Conservation (phyloP, 2,888 invertebrate species). For the Peribatodes rhomboidaria region DNA sequence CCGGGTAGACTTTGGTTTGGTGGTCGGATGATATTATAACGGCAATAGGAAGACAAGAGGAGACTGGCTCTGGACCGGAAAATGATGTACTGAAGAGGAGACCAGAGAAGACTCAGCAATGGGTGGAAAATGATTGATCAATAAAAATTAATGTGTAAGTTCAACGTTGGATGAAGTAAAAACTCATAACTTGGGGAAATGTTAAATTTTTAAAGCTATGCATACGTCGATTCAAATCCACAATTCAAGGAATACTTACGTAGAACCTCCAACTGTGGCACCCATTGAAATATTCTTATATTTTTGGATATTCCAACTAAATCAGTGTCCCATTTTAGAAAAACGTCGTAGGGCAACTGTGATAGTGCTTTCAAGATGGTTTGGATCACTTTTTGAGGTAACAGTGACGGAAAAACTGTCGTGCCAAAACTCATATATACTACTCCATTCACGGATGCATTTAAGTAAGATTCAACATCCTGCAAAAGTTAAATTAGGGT, state of each 20-base stretch:
- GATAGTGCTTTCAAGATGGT: slow-evolving; percentile 63
- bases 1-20: too few relatives aligned
- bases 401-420: slow-evolving; percentile 53
- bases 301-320: slow-evolving; percentile 57
- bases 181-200: too few relatives aligned
- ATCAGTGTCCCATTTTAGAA: slow-evolving; percentile 70
- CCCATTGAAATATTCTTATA: slow-evolving; percentile 62
- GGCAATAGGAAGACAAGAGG: too few relatives aligned
- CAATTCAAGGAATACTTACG: slow-evolving; percentile 57
- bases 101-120: too few relatives aligned
- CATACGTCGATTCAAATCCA: too few relatives aligned
- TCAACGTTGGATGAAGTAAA: too few relatives aligned
- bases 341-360: slow-evolving; percentile 66
- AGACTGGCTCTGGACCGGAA: too few relatives aligned
- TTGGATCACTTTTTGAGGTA: slow-evolving; percentile 59
- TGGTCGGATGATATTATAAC: too few relatives aligned
- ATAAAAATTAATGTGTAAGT: too few relatives aligned
- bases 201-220: too few relatives aligned
- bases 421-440: slow-evolving; percentile 59
- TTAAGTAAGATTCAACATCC: slow-evolving; percentile 60
- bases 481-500: slow-evolving; percentile 42
- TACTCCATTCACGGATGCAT: slow-evolving; percentile 53
- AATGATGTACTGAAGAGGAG: too few relatives aligned
- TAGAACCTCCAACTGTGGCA: slow-evolving; percentile 74
- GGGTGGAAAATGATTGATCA: too few relatives aligned